Conservation (phyloP, 1,140 invertebrate genomes). For the Cherax destructor region DNA sequence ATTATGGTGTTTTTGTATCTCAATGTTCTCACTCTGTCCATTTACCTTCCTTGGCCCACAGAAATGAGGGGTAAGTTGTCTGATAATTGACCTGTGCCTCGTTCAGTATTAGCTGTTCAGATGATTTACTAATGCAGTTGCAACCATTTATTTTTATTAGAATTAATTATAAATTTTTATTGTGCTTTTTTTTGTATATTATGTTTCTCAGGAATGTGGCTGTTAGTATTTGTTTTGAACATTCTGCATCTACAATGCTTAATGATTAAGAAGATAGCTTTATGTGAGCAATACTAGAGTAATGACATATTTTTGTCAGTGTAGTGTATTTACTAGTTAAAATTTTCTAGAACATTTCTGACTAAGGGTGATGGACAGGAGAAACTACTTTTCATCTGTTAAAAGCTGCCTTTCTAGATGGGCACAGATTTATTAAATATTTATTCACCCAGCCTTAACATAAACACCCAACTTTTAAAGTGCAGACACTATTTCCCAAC, state of each 20-base stretch:
- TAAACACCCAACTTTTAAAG: too few relatives aligned
- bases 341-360: too few relatives aligned
- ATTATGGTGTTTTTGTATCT: background rate
- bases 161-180: background rate
- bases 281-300: background rate
- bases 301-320: too few relatives aligned
- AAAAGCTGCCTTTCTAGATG: too few relatives aligned
- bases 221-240: background rate
- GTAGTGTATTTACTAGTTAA: too few relatives aligned
- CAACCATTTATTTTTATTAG: background rate
- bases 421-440: too few relatives aligned
- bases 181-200: background rate
- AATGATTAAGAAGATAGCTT: background rate
- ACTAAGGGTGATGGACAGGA: too few relatives aligned
- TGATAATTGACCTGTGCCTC: slow-evolving; percentile 12
- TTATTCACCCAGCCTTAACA: too few relatives aligned
- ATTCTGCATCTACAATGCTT: slow-evolving; percentile 27
- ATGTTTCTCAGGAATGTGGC: background rate
- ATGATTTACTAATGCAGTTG: slow-evolving; percentile 13
- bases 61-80: slow-evolving; percentile 60
- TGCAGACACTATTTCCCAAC: too few relatives aligned
- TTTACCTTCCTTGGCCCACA: slow-evolving; percentile 47
- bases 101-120: slow-evolving; percentile 18
- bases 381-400: too few relatives aligned
- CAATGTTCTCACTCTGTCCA: background rate